Base-by-base conservation (phyloP, 2,113 vertebrate species). In the Hippoglossus stenolepis region DNA sequence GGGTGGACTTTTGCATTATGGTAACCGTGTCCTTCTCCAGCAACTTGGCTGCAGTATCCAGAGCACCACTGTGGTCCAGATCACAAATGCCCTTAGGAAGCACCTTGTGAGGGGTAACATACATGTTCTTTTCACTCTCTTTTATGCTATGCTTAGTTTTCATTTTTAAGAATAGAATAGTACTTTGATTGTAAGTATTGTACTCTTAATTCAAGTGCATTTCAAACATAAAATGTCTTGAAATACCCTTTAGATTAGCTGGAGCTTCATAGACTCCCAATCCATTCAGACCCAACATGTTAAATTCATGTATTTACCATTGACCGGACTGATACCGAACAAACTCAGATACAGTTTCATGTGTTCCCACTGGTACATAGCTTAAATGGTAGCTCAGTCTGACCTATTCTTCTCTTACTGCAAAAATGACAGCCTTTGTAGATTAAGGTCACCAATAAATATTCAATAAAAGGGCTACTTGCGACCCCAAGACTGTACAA, bases 21-120 rank as follows among this genome's bases (percentile, higher is more conserved):
- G 95, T 0, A 99, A 98, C 90, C 94, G 97, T 0, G 92, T 94
- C 0, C 85, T 97, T 70, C 93, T 99, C 65, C 93, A 97, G 65
- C 96, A 98, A 75, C 95, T 99, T 1, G 97, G 97, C 66, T 98
- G 97, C 87, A 93, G 92, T 78, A 98, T 99, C 90, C 96, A 96
- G 92, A 98, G 96, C 91, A 84, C 94, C 62, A 95, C 96, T 0
- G 98, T 97, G 84, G 88, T 94, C 7, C 96, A 99, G 94, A 98
- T 97, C 0, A 96, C 97, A 43, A 90, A 82, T 21, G 94, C 94
- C 47, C 95, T 99, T 56, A 95, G 94, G 89, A 97, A 96, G 87
- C 94, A 96, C 0, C 94, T 99, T 31, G 94, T 96, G 72, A 94
- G 91, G 78, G 90, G 92, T 93, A 88, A 78, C 0, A 0, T 23